Evolutionary conservation across 2,113 vertebrate genomes (phyloP), one percentile per base, ranked within the genome.

Genomic region (Trinectes maculatus): DNA sequence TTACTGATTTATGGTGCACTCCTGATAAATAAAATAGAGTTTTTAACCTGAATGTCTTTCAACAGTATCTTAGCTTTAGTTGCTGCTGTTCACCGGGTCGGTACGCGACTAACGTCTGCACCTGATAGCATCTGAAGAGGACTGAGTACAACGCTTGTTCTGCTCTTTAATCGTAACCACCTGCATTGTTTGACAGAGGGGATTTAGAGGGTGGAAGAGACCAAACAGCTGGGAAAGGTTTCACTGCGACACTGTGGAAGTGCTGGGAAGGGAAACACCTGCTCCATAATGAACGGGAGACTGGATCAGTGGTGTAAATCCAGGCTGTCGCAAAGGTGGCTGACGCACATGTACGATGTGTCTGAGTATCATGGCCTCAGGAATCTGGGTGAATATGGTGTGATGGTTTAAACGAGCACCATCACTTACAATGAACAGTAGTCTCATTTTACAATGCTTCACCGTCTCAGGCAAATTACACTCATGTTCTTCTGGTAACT

Each of bases 1-100:
- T 57, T 48, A 47, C 31, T 71, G 65, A 74, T 74, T 74, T 70
- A 70, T 70, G 44, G 29, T 13, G 12, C 51, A 33, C 19, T 71
- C 61, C n/a, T n/a, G n/a, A n/a, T n/a, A n/a, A n/a, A n/a, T 71
- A 33, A 15, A 53, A 39, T 63, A 60, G 44, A 18, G 48, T 19
- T 12, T 66, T 1, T 71, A 79, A 74, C 55, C 39, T 34, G 19
- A 58, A 4, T 8, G 18, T 12, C 68, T 56, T 40, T 34, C 2
- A 7, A 24, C 36, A 40, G 24, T 21, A 28, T 22, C 22, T 6
- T 46, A 28, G 7, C 47, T 25, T 24, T 6, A 6, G 3, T 34
- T 61, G 3, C 5, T 11, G 18, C 49, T 63, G 42, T 57, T n/a
- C 18, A 16, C 46, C 25, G 49, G 16, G 71, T 22, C 1, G 33